Evolutionary conservation across 2,888 invertebrate species (phyloP), one percentile per base, ranked within the genome.

Genomic region (Eupithecia centaureata): DNA sequence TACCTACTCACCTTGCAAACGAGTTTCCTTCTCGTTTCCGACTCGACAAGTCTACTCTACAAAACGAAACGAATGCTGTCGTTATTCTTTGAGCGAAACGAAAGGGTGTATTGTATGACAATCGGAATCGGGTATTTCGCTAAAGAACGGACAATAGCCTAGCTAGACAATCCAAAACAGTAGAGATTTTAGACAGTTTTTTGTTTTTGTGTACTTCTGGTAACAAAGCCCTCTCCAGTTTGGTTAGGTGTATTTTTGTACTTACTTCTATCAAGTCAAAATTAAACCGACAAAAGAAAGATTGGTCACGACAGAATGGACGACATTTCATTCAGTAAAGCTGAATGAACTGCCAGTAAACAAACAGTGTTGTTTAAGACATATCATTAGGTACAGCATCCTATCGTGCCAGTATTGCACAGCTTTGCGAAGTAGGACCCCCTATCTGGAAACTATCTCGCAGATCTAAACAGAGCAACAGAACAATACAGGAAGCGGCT

Each of bases 401-500:
- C 10, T 52, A 27, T 52, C 47, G 10, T 51, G 12, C n/a, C n/a
- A n/a, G 3, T 51, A 51, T 22, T 13, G 15, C 52, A 18, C 18
- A 42, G 18, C 18, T 47, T 47, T 22, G 47, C 47, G 12, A 22
- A 47, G 18, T 22, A 47, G 47, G 10, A 47, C 10, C 22, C 18
- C 42, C 65, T 71, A 63, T 47, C 56, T 52, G 59, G 60, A 61
- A 67, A 71, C 68, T 67, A 71, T 71, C 65, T 59, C 25, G 58
- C 61, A 59, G 25, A 7, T 47, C 42, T 25, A 2, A 28, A 27
- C 15, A 27, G 27, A 52, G 51, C n/a, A 42, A 42, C 42, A 42
- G 47, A 47, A 47, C 47, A 47, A 47, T 22, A 47, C 47, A 47
- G 47, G 47, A 47, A 47, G 22, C 47, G 47, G 47, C 47, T 47